Evolutionary conservation across 2,797 vertebrate species (phyloP).

Genomic region (Platalea minor): DNA sequence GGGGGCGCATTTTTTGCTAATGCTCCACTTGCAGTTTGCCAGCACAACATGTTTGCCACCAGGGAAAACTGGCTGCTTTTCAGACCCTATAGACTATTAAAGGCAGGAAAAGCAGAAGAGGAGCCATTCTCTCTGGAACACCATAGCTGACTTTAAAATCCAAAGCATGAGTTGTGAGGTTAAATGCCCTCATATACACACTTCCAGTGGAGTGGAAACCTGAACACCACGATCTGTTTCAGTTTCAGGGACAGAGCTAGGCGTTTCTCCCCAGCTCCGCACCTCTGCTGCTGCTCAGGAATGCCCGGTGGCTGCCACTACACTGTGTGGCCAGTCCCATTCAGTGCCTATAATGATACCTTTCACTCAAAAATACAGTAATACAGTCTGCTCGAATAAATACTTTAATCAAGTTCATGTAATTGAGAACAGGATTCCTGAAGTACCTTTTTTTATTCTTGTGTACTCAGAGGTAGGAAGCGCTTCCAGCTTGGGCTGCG

Average conservation of each 20-base stretch:
- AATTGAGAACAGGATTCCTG: not conserved
- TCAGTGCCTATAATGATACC: not conserved
- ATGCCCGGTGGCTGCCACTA: not conserved
- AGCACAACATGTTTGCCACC: not conserved
- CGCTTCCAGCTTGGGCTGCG: not conserved
- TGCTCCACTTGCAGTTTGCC: not conserved
- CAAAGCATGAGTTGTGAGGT: not conserved
- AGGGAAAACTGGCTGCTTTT: not conserved
- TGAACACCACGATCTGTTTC: not conserved
- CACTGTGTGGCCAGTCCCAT: not conserved
- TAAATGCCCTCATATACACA: not conserved
- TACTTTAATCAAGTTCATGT: not conserved
- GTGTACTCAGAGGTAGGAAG: not conserved
- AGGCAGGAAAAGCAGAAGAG: not conserved
- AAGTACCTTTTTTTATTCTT: not conserved
- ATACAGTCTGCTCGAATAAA: not conserved
- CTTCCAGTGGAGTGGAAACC: not conserved
- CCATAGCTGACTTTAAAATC: not conserved
- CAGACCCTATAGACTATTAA: rapidly evolving
- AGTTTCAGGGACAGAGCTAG: not conserved
- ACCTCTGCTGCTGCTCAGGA: not conserved
- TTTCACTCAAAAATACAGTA: not conserved
- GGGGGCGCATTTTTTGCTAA: not conserved
- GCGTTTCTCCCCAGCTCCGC: not conserved
- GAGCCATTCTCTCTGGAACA: not conserved